Evolutionary conservation across 2,888 invertebrate genomes (phyloP).

Genomic region (Beris morrisii): DNA sequence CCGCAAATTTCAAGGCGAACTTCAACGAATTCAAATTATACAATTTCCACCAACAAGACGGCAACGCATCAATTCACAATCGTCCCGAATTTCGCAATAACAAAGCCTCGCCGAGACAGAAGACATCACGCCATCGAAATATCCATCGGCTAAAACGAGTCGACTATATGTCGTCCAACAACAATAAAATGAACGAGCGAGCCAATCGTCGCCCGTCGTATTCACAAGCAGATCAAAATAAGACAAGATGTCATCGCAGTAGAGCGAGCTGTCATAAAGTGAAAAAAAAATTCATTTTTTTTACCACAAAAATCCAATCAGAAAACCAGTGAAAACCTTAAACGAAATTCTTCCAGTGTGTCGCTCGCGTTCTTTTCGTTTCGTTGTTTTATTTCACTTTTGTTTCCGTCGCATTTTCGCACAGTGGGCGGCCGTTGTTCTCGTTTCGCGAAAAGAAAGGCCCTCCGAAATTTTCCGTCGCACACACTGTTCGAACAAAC

Average conservation of each 20-base stretch:
- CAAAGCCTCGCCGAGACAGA: too few species aligned
- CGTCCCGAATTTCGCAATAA: too few species aligned
- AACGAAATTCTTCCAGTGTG: too few species aligned
- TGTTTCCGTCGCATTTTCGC: conserved; percentile 9
- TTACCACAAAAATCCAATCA: not conserved
- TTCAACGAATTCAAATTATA: too few species aligned
- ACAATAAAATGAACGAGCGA: too few species aligned
- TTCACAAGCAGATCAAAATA: conserved; percentile 26
- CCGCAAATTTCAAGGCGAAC: too few species aligned
- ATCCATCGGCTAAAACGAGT: too few species aligned
- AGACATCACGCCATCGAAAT: too few species aligned
- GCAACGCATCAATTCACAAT: too few species aligned
- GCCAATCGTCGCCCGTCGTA: too few species aligned
- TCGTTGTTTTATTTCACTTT: conserved; percentile 16
- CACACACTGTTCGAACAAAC: not conserved
- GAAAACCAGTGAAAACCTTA: not conserved
- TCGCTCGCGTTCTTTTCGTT: not conserved
- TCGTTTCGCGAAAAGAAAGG: not conserved
- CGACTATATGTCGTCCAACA: too few species aligned
- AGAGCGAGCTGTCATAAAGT: conserved; percentile 24
- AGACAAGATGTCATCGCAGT: conserved; percentile 26
- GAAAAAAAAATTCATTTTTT: conserved; percentile 14
- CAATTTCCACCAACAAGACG: too few species aligned
- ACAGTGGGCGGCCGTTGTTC: not conserved
- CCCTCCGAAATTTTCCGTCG: not conserved